Conservation (phyloP, 2,888 invertebrate genomes). For the Hybos culiciformis region DNA sequence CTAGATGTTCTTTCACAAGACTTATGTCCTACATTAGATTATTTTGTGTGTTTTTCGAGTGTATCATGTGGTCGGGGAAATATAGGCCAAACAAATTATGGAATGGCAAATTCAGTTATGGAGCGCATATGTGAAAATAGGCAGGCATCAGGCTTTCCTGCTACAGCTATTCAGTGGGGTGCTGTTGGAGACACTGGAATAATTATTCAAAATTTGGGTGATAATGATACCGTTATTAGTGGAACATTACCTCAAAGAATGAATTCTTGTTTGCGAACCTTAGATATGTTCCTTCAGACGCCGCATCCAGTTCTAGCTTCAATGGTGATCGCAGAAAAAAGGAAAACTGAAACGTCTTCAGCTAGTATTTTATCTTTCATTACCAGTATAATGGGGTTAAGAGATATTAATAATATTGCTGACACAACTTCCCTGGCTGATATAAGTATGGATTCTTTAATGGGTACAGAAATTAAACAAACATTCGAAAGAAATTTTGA, state of each 20-base stretch:
- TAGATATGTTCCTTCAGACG: conserved; percentile 84
- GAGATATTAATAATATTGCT: conserved; percentile 68
- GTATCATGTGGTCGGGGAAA: conserved; percentile 95
- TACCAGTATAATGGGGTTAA: conserved; percentile 80
- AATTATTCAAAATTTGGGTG: conserved; percentile 76
- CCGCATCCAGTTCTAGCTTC: conserved; percentile 68
- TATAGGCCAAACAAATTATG: conserved; percentile 93
- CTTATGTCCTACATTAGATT: conserved; percentile 66
- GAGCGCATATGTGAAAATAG: conserved; percentile 85
- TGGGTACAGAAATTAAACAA: conserved; percentile 98
- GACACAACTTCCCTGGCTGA: conserved; percentile 72
- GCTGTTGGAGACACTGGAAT: conserved; percentile 96
- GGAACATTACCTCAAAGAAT: conserved; percentile 95
- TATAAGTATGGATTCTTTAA: conserved; percentile 94
- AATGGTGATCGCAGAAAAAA: conserved; percentile 80
- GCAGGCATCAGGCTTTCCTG: conserved; percentile 72
- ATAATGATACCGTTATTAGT: conserved; percentile 81
- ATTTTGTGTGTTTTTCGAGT: conserved; percentile 94
- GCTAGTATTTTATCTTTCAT: conserved; percentile 61
- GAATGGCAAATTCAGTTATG: conserved; percentile 94
- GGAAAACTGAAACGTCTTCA: conserved; percentile 46
- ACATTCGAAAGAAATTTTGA: conserved; percentile 87
- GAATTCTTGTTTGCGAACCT: conserved; percentile 75
- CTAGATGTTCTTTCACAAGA: conserved; percentile 68
- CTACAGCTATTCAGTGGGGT: conserved; percentile 93